Evolutionary conservation across 2,888 invertebrate genomes (phyloP).

Genomic region (Brachyptera risi): DNA sequence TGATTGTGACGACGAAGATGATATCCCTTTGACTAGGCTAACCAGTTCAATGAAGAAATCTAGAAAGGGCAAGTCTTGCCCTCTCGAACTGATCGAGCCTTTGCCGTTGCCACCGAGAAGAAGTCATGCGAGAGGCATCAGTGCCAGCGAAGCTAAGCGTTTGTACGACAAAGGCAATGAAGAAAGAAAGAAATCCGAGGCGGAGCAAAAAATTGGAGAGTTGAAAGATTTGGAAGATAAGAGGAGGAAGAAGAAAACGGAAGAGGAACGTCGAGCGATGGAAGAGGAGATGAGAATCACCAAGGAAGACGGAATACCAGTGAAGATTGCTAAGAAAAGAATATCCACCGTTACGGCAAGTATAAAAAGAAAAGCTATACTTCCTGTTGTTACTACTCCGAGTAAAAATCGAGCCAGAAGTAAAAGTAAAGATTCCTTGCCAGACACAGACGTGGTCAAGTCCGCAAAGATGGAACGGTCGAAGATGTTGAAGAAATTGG

Average conservation of each 20-base stretch:
- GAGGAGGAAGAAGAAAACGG: background rate
- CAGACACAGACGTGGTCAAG: no score
- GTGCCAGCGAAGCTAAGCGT: background rate
- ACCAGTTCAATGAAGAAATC: no score
- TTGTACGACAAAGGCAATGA: background rate
- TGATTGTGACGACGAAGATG: no score
- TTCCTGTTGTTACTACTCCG: background rate
- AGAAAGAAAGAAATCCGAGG: background rate
- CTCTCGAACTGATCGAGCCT: constrained; percentile 3
- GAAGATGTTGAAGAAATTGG: background rate
- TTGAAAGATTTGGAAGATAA: background rate
- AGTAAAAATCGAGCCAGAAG: no score
- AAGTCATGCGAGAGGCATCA: background rate
- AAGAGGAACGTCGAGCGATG: background rate
- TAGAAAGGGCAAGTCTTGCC: no score
- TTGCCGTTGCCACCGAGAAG: background rate
- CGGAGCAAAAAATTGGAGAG: no score
- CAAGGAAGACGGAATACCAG: background rate
- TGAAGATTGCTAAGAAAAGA: background rate
- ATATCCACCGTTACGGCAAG: background rate
- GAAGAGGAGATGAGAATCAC: no score
- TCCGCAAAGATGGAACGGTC: background rate
- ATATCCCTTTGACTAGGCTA: no score
- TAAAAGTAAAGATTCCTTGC: no score
- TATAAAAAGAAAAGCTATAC: background rate